Evolutionary conservation across 2,113 vertebrate genomes (phyloP), one percentile per base, ranked within the genome.

Genomic region (Phalacrocorax brasilianus): DNA sequence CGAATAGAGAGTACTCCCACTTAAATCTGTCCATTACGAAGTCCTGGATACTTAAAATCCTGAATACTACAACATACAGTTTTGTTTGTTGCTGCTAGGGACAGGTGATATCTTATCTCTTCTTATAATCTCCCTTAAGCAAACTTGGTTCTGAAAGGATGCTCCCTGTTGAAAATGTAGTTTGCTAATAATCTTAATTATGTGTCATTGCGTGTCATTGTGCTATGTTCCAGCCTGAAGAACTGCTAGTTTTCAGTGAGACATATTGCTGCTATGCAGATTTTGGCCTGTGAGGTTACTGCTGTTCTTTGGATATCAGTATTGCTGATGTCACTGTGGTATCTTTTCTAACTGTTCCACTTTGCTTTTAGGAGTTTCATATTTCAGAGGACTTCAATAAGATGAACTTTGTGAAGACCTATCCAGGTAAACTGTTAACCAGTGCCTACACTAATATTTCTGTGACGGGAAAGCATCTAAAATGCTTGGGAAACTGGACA

Each of bases 341-440:
- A 40, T 68, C 26, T 28, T 67, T 90, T 89, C 74, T 94, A 26
- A 96, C 1, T 1, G 45, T 66, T 74, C 42, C 42, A 12, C 27
- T 95, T 95, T 96, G 61, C 35, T 96, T 95, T 50, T 93, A 99
- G 99, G 99, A 99, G 95, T 99, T 99, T 97, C 98, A 99, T 28
- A 98, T 99, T 96, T 99, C 99, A 88, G 99, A 99, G 98, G 99
- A 99, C 97, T 99, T 99, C 81, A 99, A 99, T 98, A 99, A 99
- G 98, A 99, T 99, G 99, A 99, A 98, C 97, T 99, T 99, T 72
- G 98, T 99, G 84, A 99, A 99, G 98, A 99, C 99, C 9, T 99
- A 99, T 84, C 99, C 99, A 99, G 99, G 99, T 99, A 98, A 98
- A 86, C 20, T 32, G 44, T 85, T 91, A 87, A 40, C 66, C 8